phyloP scores from a whole-genome alignment of 2,113 vertebrate genomes.

The Microtus ochrogaster region DNA sequence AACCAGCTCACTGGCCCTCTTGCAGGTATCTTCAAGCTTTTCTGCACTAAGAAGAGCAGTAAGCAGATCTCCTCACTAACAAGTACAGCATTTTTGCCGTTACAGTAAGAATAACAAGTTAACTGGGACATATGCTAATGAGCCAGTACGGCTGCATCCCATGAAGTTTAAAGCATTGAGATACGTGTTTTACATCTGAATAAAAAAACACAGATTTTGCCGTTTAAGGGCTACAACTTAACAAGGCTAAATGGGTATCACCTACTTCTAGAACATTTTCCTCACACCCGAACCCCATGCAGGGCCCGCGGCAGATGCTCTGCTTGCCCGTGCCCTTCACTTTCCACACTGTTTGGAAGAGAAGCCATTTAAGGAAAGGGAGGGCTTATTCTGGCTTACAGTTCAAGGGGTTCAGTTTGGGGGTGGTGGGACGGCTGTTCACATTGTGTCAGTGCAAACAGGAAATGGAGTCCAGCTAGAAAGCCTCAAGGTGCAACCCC shows the following conservation, averaged over 20 bases:
- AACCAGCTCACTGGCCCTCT: neutral
- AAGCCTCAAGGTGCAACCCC: neutral
- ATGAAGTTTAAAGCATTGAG: neutral
- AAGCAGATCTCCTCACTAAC: neutral
- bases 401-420: neutral
- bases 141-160: neutral
- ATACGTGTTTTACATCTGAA: neutral
- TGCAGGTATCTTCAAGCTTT: neutral
- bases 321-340: neutral
- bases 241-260: neutral
- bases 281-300: neutral
- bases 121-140: neutral
- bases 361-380: neutral
- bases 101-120: neutral
- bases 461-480: neutral
- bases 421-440: neutral
- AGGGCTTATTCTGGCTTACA: neutral
- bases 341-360: neutral
- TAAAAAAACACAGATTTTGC: neutral
- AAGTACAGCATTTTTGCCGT: neutral
- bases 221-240: neutral
- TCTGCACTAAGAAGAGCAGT: conserved; percentile 2
- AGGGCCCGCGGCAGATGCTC: neutral
- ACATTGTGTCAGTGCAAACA: neutral
- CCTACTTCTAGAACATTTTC: neutral